A percentile compares a stretch with the other conserved stretches of the same genome.
Evolutionary conservation across 2,797 vertebrate genomes (phyloP).

Genomic region (Oceanodroma leucorhoa): DNA sequence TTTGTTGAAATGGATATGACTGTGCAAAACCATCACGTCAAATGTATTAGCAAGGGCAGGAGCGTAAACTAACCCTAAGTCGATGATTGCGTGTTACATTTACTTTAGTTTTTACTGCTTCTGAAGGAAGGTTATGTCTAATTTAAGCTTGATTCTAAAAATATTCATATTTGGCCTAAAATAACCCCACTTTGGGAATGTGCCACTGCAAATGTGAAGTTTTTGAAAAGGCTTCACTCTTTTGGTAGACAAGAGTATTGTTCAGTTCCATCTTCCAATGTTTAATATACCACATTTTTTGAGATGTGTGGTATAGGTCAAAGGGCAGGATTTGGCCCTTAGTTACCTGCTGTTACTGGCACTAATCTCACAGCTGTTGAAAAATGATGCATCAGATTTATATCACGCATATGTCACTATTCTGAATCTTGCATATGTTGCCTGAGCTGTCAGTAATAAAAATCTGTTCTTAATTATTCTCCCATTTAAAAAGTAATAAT

Average conservation of each 20-base stretch:
- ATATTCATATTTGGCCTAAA: slow-evolving; percentile 28
- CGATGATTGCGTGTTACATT: not conserved
- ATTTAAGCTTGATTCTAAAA: slow-evolving; percentile 47
- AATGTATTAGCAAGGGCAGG: not conserved
- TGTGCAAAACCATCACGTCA: not conserved
- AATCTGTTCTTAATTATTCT: slow-evolving; percentile 53
- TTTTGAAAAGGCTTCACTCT: not conserved
- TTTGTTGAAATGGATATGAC: slow-evolving; percentile 4
- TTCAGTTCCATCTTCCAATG: not conserved
- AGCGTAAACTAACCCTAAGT: not conserved
- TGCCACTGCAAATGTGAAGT: not conserved
- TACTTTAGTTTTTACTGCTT: slow-evolving; percentile 2
- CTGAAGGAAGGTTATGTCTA: slow-evolving; percentile 1
- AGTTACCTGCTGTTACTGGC: slow-evolving; percentile 27
- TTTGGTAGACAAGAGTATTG: not conserved
- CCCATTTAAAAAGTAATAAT: slow-evolving; percentile 10
- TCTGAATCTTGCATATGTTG: slow-evolving; percentile 35
- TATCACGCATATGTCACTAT: slow-evolving; percentile 30
- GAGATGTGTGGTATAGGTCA: not conserved
- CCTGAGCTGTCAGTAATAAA: slow-evolving; percentile 44
- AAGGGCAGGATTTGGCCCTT: slow-evolving; percentile 20
- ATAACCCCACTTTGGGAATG: not conserved
- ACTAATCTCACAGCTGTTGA: not conserved
- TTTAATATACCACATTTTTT: not conserved
- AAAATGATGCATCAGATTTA: slow-evolving; percentile 42